These are phyloP conservation scores for Helicolenus hilgendorfi DNA, from an alignment of 2,797 vertebrate species.

Conservation along the genomic window DNA sequence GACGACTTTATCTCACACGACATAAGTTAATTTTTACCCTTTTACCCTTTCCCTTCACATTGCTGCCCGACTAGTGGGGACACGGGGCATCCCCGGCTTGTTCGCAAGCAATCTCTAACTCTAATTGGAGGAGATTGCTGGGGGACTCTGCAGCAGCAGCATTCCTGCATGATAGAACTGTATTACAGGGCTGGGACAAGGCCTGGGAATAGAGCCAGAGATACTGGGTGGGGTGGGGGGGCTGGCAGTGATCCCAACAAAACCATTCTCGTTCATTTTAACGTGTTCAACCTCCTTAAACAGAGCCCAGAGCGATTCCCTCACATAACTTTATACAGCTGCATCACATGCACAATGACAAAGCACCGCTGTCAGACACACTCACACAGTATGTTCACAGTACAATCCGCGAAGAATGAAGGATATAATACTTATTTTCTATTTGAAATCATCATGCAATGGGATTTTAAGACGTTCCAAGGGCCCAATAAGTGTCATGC, in stretches of 20 bases:
- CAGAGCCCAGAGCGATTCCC: background rate
- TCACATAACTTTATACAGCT: conserved; percentile 9
- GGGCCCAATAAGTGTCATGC: background rate
- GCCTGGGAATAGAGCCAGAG: conserved; percentile 21
- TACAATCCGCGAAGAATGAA: background rate
- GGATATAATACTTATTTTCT: background rate
- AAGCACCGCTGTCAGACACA: background rate
- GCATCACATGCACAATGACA: background rate
- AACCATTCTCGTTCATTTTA: conserved; percentile 17
- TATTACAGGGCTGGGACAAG: conserved; percentile 19
- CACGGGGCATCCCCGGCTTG: background rate
- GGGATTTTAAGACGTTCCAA: background rate
- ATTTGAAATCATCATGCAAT: background rate
- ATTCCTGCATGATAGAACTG: conserved; percentile 28
- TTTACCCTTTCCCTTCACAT: background rate
- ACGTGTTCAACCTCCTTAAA: conserved; percentile 10
- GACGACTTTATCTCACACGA: background rate
- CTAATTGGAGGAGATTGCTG: background rate
- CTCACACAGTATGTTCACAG: background rate
- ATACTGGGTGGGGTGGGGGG: background rate
- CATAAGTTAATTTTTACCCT: background rate
- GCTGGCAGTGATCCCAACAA: conserved; percentile 17
- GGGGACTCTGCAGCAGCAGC: conserved; percentile 4
- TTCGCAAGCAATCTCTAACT: background rate
- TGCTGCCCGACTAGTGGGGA: background rate